Evolutionary conservation across 2,797 vertebrate genomes (phyloP), one percentile per base, ranked within the genome.

Genomic region (Phoebastria nigripes): DNA sequence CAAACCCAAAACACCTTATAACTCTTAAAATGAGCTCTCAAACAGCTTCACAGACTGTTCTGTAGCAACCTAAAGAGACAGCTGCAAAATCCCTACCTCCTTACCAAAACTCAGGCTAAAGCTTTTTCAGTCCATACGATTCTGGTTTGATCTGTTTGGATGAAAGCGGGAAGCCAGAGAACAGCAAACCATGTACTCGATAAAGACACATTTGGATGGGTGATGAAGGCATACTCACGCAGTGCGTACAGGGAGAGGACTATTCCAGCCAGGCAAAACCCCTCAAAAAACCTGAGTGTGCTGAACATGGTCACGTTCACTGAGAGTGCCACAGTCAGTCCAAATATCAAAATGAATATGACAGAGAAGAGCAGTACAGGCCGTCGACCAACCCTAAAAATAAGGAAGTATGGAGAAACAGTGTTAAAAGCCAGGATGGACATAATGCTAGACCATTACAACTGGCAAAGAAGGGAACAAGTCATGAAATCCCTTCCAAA

Each of bases 221-320:
- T 2, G 1, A 20, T 4, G n/a, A 87, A 83, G 52, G 58, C 37
- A 94, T 96, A 99, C 99, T 99, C 97, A 99, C 99, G 98, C 95
- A 99, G 97, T 49, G 99, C 98, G 2, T 99, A 99, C 94, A 99
- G 98, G 28, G 99, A 99, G 46, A 99, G 99, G 29, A 98, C 98
- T 96, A 99, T 99, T 91, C 99, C 99, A 62, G 99, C 99, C 97
- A 99, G 98, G 97, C 99, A 99, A 97, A 99, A 99, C 70, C 99
- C 99, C 97, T 99, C 99, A 37, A 99, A 99, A 98, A 99, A 99
- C 92, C 99, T 99, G 98, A 99, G 98, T 46, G 99, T 99, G 99
- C 99, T 99, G 98, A 99, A 99, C 99, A 99, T 99, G 37, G 99
- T 98, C 92, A 99, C 99, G 18, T 99, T 99, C 97, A 99, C 98